phyloP scores from a whole-genome alignment of 2,113 vertebrate species.

The Poecilia latipinna region DNA sequence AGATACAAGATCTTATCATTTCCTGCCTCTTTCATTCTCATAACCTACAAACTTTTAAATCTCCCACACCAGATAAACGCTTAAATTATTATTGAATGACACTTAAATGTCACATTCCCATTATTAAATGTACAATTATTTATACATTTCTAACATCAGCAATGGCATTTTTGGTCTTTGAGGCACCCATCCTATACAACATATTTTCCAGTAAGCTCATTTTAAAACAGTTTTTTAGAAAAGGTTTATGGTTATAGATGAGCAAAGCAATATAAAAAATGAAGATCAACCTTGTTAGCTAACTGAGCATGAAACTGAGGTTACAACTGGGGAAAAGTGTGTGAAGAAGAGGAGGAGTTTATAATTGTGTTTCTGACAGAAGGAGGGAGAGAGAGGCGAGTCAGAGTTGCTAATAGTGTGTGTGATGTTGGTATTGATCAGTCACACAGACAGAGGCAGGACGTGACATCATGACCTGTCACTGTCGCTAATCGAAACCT shows the following conservation, averaged over 20 bases:
- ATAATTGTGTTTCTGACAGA: conserved; percentile 71
- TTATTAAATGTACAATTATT: too few relatives aligned
- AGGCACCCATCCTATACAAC: too few relatives aligned
- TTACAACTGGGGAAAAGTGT: conserved; percentile 12
- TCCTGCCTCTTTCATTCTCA: too few relatives aligned
- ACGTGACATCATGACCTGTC: conserved; percentile 69
- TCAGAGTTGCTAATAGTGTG: conserved; percentile 66
- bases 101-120: too few relatives aligned
- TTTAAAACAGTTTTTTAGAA: too few relatives aligned
- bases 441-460: conserved; percentile 63
- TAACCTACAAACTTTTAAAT: too few relatives aligned
- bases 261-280: conserved; percentile 23
- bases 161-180: too few relatives aligned
- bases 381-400: conserved; percentile 36
- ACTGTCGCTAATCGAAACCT: conserved; percentile 75
- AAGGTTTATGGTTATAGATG: not conserved
- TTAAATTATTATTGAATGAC: too few relatives aligned
- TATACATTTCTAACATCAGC: too few relatives aligned
- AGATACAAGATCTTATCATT: too few relatives aligned
- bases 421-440: conserved; percentile 75
- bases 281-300: conserved; percentile 30
- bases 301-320: conserved; percentile 20
- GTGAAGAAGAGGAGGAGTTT: conserved; percentile 32
- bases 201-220: too few relatives aligned
- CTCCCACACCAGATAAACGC: too few relatives aligned